Base-by-base conservation (phyloP, 2,797 vertebrate species). In the Acrocephalus scirpaceus region DNA sequence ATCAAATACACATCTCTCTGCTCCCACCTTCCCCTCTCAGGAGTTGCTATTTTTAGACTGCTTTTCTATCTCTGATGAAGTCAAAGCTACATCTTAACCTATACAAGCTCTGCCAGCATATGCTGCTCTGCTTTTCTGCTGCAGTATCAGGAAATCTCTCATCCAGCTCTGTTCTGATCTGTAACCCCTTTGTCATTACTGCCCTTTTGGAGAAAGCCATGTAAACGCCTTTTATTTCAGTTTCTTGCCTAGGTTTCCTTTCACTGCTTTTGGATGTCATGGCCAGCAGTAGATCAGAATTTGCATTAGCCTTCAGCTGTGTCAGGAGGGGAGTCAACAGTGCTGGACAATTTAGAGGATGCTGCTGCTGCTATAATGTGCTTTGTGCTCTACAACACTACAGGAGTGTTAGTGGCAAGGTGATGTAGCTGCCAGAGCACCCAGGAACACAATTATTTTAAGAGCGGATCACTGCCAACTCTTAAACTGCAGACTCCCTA, bases 81-180 rank as follows among this genome's bases (percentile, higher is more conserved):
- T 67, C 40, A 76, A 81, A 93, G 65, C 88, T 96, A 53, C 57
- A 50, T 84, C 66, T 86, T 90, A 88, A 91, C 86, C 76, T 95
- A 3, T 79, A 36, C 25, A 34, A 64, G 64, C 45, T 92, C 81
- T 86, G 53, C 45, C 86, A 76, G 71, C 85, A 58, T 70, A 60
- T 73, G 76, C 57, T 90, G 38, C 83, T 80, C 54, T 67, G n/a
- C 57, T 90, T 26, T 81, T 82, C 57, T 94, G 51, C 87, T 86
- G 48, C 58, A 61, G 30, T 36, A 60, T 70, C 76, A 51, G 7
- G 6, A 88, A 84, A 88, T 88, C 64, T 95, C 81, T 86, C 72
- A 95, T 26, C n/a, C 51, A 36, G 13, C n/a, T 90, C 71, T 32
- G 21, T 75, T 86, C 82, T 67, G 56, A 47, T 86, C 70, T 50